phyloP scores from a whole-genome alignment of 2,888 invertebrate species.

The Stenichneumon culpator region DNA sequence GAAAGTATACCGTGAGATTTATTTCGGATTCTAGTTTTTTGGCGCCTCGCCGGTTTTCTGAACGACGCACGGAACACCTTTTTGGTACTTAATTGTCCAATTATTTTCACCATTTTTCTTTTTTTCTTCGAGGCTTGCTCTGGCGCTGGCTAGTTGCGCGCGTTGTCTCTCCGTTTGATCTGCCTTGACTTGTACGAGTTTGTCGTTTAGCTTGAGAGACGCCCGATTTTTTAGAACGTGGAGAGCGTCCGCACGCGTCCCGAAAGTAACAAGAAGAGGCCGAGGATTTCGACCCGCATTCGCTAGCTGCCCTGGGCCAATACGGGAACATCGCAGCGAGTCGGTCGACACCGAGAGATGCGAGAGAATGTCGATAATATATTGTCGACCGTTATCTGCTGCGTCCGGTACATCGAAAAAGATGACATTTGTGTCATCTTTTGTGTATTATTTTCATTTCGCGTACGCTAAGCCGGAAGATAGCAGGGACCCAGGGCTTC shows the following conservation, averaged over 20 bases:
- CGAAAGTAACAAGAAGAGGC: not conserved
- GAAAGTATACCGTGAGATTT: not conserved
- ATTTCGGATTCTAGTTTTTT: not conserved
- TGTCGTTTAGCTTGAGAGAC: not conserved
- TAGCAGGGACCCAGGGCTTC: no score
- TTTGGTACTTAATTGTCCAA: not conserved
- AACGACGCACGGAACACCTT: not conserved
- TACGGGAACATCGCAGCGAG: not conserved
- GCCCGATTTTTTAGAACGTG: not conserved
- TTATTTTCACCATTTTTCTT: not conserved
- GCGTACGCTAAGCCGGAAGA: no score
- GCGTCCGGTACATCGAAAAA: conserved; percentile 1
- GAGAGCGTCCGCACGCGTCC: not conserved
- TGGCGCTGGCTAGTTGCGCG: not conserved
- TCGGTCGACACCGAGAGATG: not conserved
- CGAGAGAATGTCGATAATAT: not conserved
- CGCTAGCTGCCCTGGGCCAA: not conserved
- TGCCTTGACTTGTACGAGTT: not conserved
- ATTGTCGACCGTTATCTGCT: not conserved
- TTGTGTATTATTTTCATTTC: no score
- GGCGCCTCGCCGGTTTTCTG: not conserved
- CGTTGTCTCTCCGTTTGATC: conserved; percentile 6
- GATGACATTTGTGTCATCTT: not conserved
- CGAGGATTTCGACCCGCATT: not conserved
- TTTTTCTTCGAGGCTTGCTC: not conserved